Evolutionary conservation across 2,888 invertebrate genomes (phyloP).

Genomic region (Cryptops parisi): DNA sequence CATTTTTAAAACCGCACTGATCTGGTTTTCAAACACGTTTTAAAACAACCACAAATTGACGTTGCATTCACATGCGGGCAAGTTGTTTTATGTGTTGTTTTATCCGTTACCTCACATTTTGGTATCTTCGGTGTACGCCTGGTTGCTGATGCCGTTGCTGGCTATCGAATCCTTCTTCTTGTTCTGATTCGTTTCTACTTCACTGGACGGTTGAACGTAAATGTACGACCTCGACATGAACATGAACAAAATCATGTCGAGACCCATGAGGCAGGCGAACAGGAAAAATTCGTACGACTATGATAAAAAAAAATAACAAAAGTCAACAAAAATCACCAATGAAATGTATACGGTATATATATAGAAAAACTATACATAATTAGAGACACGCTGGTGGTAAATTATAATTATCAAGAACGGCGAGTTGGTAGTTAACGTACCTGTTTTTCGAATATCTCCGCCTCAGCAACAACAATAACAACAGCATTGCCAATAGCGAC

Average conservation of each 20-base stretch:
- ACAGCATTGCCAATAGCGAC: constrained; percentile 87
- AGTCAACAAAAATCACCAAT: not conserved
- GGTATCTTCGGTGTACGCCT: constrained; percentile 4
- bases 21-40: too few relatives aligned
- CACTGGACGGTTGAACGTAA: constrained; percentile 36
- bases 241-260: constrained; percentile 67
- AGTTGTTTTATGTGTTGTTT: too few relatives aligned
- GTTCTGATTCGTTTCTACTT: not conserved
- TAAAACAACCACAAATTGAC: too few relatives aligned
- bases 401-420: too few relatives aligned
- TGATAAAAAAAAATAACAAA: constrained; percentile 15
- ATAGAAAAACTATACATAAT: too few relatives aligned
- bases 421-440: constrained; percentile 34
- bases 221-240: constrained; percentile 64
- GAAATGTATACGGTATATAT: too few relatives aligned
- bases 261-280: constrained; percentile 69
- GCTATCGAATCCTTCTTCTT: not conserved
- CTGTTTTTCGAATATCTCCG: constrained; percentile 56
- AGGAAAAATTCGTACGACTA: constrained; percentile 76
- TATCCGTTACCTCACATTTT: constrained; percentile 12
- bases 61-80: too few relatives aligned
- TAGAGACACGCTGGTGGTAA: too few relatives aligned
- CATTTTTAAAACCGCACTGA: too few relatives aligned
- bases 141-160: constrained; percentile 3
- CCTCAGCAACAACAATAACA: constrained; percentile 74